Conservation (phyloP, 2,113 vertebrate genomes). For the Pachypanchax playfairii region DNA sequence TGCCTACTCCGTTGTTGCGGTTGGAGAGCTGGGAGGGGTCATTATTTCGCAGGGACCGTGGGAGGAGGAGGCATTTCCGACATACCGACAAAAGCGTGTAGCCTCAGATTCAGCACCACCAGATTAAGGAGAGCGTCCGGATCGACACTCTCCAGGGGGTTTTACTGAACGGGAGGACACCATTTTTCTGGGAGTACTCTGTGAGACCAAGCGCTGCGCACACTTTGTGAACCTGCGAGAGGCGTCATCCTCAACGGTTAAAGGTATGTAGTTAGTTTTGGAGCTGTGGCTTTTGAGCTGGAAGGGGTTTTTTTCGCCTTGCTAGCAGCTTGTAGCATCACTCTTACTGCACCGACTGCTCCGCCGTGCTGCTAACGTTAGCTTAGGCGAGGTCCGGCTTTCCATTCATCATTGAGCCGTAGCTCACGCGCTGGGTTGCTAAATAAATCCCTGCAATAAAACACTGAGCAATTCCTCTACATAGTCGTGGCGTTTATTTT, state of each 20-base stretch:
- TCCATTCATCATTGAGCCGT: slow-evolving; percentile 49
- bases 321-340: slow-evolving; percentile 59
- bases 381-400: slow-evolving; percentile 73
- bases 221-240: slow-evolving; percentile 65
- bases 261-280: slow-evolving; percentile 56
- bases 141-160: slow-evolving; percentile 47
- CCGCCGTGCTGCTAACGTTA: slow-evolving; percentile 61
- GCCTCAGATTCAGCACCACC: slow-evolving; percentile 76
- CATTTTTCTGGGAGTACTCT: slow-evolving; percentile 58
- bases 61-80: slow-evolving; percentile 72
- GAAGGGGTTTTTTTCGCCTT: slow-evolving; percentile 8
- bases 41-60: slow-evolving; percentile 76
- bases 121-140: slow-evolving; percentile 68
- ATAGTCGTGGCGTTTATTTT: neutral
- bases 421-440: slow-evolving; percentile 9
- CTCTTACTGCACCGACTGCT: slow-evolving; percentile 58
- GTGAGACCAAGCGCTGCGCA: slow-evolving; percentile 36
- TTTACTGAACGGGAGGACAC: slow-evolving; percentile 37
- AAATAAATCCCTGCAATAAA: neutral
- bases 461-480: neutral
- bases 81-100: slow-evolving; percentile 75
- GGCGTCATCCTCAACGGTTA: slow-evolving; percentile 39
- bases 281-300: neutral
- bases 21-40: slow-evolving; percentile 71
- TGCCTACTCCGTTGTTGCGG: slow-evolving; percentile 67